Base-by-base conservation (phyloP, 2,888 invertebrate species). In the Agrilus cyanescens region DNA sequence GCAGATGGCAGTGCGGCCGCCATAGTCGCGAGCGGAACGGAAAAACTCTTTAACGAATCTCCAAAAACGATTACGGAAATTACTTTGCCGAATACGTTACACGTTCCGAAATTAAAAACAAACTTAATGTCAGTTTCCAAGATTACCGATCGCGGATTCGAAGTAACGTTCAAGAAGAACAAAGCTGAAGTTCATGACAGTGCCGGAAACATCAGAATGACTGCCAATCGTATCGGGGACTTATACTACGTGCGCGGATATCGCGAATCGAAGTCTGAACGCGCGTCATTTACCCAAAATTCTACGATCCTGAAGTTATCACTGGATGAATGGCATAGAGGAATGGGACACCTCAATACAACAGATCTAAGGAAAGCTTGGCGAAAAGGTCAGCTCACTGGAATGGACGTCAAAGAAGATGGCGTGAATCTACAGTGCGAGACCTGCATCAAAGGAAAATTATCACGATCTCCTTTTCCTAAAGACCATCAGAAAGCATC, bases 111-210 rank as follows among this genome's bases (percentile, higher is more conserved):
- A 6, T 14, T 49, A 29, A 18, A 37, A 16, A 40, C 44, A 10
- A 50, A 50, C 29, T 31, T 50, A 2, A 16, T 50, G 4, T 50
- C 50, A 10, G 47, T 50, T 8, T 30, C 47, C 1, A 50, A 50
- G 41, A 50, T 50, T 7, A 45, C 46, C 8, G 45, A 50, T 32
- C 36, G 37, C 12, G 47, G 45, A 7, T 32, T 34, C 14, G 20
- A 30, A 10, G 47, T 50, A 2, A 14, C 16, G 4, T 50, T 47
- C 18, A 33, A 13, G 7, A 32, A 43, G 35, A 36, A 49, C 13
- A 10, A 30, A 7, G 49, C 47, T 4, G 8, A 38, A 2, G 35
- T 50, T 13, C 12, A 3, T 4, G 32, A 47, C 35, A 15, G 34
- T 4, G 14, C 34, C 12, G 45, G 41, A 29, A 25, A 41, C 10